Conservation (phyloP, 2,888 invertebrate genomes). For the Dascillus cervinus region DNA sequence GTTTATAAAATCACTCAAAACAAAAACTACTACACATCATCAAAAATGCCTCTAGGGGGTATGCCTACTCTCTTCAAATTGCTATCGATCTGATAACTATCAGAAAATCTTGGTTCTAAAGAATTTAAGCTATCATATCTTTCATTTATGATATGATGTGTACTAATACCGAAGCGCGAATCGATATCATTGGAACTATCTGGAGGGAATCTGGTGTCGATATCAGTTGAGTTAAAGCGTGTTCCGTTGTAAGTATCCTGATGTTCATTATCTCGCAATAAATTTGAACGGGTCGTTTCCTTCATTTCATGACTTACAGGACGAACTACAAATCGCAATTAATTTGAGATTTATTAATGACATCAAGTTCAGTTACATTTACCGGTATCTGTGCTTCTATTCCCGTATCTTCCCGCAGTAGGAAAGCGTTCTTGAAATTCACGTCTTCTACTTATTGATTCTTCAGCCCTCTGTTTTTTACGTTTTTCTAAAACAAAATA, state of each 20-base stretch:
- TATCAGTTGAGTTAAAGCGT: slow-evolving; percentile 32
- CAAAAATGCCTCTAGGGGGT: slow-evolving; percentile 73
- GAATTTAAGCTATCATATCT: slow-evolving; percentile 32
- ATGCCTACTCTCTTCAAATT: slow-evolving; percentile 49
- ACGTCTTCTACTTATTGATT: slow-evolving; percentile 65
- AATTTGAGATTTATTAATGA: slow-evolving; percentile 10
- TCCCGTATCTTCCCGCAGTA: slow-evolving; percentile 39
- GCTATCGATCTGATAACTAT: slow-evolving; percentile 37
- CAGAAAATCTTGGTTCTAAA: slow-evolving; percentile 34
- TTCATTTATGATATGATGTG: slow-evolving; percentile 44
- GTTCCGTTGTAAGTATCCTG: slow-evolving; percentile 57
- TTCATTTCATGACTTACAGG: slow-evolving; percentile 48
- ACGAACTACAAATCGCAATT: slow-evolving; percentile 37
- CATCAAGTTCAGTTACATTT: slow-evolving; percentile 10
- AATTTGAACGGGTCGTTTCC: slow-evolving; percentile 70
- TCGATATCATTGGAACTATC: slow-evolving; percentile 44
- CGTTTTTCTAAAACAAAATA: slow-evolving; percentile 57
- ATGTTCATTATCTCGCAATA: slow-evolving; percentile 69
- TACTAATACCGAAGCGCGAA: slow-evolving; percentile 58
- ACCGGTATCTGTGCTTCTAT: slow-evolving; percentile 45
- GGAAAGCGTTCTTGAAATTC: slow-evolving; percentile 64
- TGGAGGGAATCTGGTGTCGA: slow-evolving; percentile 38
- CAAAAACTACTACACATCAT: slow-evolving; percentile 79
- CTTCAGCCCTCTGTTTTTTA: slow-evolving; percentile 71
- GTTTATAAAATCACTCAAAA: no score